Evolutionary conservation across 2,888 invertebrate genomes (phyloP), one percentile per base, ranked within the genome.

Genomic region (Carpatolechia fugitivella): DNA sequence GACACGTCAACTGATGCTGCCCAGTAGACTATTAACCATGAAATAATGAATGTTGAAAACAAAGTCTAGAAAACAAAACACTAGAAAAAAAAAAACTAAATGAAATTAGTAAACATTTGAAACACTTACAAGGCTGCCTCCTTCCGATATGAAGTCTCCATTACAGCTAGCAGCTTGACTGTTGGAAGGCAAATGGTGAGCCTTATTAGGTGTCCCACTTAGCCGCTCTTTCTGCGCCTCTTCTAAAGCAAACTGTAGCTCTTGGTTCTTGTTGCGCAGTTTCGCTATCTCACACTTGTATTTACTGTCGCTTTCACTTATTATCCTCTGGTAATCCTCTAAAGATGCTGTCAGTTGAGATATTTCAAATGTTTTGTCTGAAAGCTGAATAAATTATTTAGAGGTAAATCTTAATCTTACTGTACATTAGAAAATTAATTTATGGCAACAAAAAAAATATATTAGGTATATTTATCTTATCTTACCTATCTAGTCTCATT

Each of bases 291-390:
- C 91, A 66, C 92, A 92, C 65, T 90, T 91, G 74, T 91, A 91
- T 73, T 91, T 92, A 60, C 86, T 92, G 63, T 93, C 92, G 60
- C 91, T 90, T 63, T 93, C 92, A 46, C 91, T 91, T 44, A 95
- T 74, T 68, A 93, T 93, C 63, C 91, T 91, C 74, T 95, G 94
- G 58, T 95, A 90, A 67, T 93, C 92, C 47, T 92, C 91, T 60
- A 96, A 83, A 55, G 93, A 92, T 16, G 94, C 93, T 60, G 90
- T 92, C 56, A 94, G 88, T 64, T 93, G 92, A 59, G 93, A 92
- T 56, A 96, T 85, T 82, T 96, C 95, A 56, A 93, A 92, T 58
- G 94, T 93, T 79, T 93, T 95, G 74, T 96, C 96, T 67, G 94
- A 93, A 76, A 96, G 92, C 94, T 96, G 80, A 66, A 68, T 35